These are phyloP conservation scores for Lepetodrilus schrolli DNA, from an alignment of 2,888 invertebrate species.

Conservation along the genomic window DNA sequence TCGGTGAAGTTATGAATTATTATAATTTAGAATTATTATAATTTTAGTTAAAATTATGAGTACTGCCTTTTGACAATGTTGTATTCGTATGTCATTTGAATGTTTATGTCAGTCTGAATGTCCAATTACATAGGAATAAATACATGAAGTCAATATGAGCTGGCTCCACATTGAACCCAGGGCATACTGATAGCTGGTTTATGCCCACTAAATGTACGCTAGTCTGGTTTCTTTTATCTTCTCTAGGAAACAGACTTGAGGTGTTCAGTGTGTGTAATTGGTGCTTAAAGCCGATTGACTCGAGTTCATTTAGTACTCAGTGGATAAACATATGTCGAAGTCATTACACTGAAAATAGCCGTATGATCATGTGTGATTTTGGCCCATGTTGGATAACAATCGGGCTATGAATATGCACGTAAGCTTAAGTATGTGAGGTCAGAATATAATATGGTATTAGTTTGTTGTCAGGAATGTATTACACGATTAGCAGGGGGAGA, in stretches of 20 bases:
- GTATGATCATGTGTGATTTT: background rate
- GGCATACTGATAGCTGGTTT: background rate
- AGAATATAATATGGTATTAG: background rate
- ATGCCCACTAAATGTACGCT: background rate
- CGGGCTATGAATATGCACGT: background rate
- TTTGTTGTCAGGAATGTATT: background rate
- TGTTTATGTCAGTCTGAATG: background rate
- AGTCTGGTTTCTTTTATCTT: background rate
- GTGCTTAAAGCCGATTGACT: background rate
- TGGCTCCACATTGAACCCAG: background rate
- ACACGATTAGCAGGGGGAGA: background rate
- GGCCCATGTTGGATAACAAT: background rate
- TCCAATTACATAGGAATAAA: background rate
- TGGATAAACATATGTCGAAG: background rate
- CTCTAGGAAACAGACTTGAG: background rate
- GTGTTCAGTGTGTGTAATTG: background rate
- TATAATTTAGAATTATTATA: no score
- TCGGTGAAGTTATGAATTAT: no score
- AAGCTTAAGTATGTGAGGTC: background rate
- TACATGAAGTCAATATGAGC: background rate
- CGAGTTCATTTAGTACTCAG: background rate
- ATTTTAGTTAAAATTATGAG: no score
- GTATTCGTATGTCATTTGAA: no score
- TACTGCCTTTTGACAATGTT: no score
- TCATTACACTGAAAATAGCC: slow-evolving; percentile 3